Base-by-base conservation (phyloP, 2,888 invertebrate species). In the Arge pagana region DNA sequence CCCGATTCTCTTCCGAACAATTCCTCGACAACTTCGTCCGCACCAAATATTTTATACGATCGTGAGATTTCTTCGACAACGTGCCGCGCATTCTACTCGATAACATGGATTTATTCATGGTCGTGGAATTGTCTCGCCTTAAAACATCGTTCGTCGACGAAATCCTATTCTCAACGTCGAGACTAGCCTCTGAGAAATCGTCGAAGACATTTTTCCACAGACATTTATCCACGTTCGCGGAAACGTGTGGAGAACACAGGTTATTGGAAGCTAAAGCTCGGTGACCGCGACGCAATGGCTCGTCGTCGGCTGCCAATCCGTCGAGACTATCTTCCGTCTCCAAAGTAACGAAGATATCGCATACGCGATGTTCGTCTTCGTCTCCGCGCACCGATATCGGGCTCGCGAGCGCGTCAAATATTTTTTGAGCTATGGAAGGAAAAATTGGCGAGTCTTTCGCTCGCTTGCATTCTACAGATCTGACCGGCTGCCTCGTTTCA, bases 31-130 rank as follows among this genome's bases (percentile, higher is more conserved):
- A 42, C 19, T 67, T 70, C 30, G 49, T 56, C 31, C 60, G 59
- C 6, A 71, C 62, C 40, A 69, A 16, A 19, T 57, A 53, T 23
- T 60, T 67, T 30, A 71, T 56, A 42, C 59, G 55, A 10, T 60
- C 58, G 35, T 67, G 30, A 2, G 66, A 63, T 28, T 54, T 43
- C 13, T 50, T 3, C 19, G 59, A 58, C 50, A 64, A 55, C 23
- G 58, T 54, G 16, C 54, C 45, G 30, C 55, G 55, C 19, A 33
- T 21, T n/a, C 45, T 45, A 15, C 24, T 24, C n/a, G 45, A 13
- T 15, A 33, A 24, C 33, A 45, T 35, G 2, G 45, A 45, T 15
- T 33, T 45, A 16, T 45, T 45, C 45, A 45, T 45, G 1, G 33
- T 45, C 8, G 45, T 45, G 5, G 23, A 45, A 23, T 45, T 45